Conservation (phyloP, 2,797 vertebrate genomes). For the Sebastes goodei region DNA sequence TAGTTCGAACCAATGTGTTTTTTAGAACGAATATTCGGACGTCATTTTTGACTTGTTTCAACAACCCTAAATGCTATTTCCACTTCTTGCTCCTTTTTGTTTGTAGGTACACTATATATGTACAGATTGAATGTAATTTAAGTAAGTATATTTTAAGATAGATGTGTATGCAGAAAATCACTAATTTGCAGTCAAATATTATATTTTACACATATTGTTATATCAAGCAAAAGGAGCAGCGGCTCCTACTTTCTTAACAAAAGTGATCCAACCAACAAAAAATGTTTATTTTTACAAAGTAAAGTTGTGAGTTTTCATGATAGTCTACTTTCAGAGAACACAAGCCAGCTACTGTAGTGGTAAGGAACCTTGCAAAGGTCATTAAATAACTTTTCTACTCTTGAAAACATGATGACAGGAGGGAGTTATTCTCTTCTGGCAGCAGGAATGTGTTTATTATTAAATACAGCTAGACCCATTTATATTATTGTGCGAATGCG, state of each 20-base stretch:
- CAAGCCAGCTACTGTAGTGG: background rate
- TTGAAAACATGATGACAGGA: background rate
- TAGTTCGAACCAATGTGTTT: no score
- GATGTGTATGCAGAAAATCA: background rate
- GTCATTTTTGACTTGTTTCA: no score
- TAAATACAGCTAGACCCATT: background rate
- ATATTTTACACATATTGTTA: background rate
- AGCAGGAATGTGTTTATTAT: constrained; percentile 4
- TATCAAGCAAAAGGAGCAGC: background rate
- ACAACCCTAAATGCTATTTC: no score
- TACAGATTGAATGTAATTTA: background rate
- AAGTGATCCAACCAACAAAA: background rate
- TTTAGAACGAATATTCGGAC: no score
- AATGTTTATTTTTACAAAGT: background rate
- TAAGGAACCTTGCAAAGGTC: constrained; percentile 2
- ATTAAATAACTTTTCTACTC: constrained; percentile 22
- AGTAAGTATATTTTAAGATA: background rate
- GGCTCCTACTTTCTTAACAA: background rate
- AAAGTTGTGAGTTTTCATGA: constrained; percentile 14
- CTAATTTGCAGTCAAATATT: background rate
- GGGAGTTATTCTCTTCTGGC: background rate
- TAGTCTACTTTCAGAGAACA: constrained; percentile 41
- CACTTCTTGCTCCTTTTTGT: background rate
- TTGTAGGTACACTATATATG: background rate
- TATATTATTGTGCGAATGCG: background rate